phyloP scores from a whole-genome alignment of 2,113 vertebrate species.

The Varanus komodoensis region DNA sequence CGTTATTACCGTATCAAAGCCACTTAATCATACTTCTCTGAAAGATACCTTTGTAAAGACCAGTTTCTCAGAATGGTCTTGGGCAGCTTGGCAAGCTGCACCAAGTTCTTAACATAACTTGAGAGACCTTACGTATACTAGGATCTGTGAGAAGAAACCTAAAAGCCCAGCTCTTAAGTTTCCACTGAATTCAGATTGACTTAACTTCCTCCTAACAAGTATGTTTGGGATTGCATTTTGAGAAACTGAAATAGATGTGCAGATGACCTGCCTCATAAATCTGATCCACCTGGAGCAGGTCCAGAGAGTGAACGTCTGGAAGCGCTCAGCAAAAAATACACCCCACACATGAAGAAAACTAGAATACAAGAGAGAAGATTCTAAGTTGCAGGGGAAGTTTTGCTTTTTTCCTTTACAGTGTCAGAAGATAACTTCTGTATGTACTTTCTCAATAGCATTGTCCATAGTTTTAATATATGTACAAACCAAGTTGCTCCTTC shows the following conservation, averaged over 20 bases:
- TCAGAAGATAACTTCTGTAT: not conserved
- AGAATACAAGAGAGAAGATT: not conserved
- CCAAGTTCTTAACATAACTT: not conserved
- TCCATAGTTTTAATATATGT: not conserved
- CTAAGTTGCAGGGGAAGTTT: not conserved
- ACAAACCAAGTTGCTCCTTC: not conserved
- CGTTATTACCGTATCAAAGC: conserved; percentile 5
- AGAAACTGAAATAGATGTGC: not conserved
- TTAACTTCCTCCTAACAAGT: not conserved
- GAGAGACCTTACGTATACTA: not conserved
- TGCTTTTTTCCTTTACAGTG: not conserved
- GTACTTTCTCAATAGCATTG: not conserved
- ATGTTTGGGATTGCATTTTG: not conserved
- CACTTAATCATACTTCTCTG: conserved; percentile 11
- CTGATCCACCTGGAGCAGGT: not conserved
- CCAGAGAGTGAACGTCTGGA: not conserved
- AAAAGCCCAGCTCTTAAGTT: no score
- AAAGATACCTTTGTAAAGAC: conserved; percentile 10
- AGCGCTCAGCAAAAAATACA: not conserved
- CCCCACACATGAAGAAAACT: not conserved
- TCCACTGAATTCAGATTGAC: not conserved
- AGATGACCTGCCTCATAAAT: not conserved
- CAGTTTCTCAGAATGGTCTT: not conserved
- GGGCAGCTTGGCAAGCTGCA: not conserved
- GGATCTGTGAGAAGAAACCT: not conserved